These are phyloP conservation scores for Diacarnus erythraeanus DNA, from an alignment of 37 sponge, comb jelly and placozoan genomes.

Conservation along the genomic window DNA sequence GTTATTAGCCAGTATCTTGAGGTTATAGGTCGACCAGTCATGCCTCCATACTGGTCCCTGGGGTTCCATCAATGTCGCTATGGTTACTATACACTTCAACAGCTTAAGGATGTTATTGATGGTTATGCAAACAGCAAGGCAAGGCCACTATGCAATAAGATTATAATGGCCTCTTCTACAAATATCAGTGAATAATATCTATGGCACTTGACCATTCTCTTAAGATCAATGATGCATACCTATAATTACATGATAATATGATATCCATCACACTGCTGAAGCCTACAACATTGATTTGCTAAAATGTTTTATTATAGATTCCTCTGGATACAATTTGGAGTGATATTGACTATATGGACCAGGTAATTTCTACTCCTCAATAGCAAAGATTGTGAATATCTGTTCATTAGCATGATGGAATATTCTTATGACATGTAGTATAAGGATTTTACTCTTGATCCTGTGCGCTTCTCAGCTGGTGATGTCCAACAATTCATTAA, in stretches of 20 bases:
- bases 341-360: slow-evolving; percentile 96
- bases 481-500: slow-evolving; percentile 65
- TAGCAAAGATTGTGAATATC: too few relatives aligned
- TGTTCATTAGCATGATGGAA: too few relatives aligned
- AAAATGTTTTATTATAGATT: slow-evolving; percentile 38
- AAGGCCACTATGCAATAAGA: not conserved
- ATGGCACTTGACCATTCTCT: too few relatives aligned
- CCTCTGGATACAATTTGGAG: slow-evolving; percentile 96
- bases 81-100: slow-evolving; percentile 74
- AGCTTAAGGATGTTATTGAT: slow-evolving; percentile 64
- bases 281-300: too few relatives aligned
- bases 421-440: slow-evolving; percentile 28
- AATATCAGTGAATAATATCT: too few relatives aligned
- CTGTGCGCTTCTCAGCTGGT: slow-evolving; percentile 65
- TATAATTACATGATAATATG: too few relatives aligned
- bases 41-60: slow-evolving; percentile 92
- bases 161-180: too few relatives aligned
- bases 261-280: too few relatives aligned
- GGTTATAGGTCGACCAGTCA: slow-evolving; percentile 82
- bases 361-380: slow-evolving; percentile 36
- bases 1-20: slow-evolving; percentile 88
- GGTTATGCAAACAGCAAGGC: slow-evolving; percentile 57
- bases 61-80: slow-evolving; percentile 92
- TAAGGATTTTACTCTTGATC: slow-evolving; percentile 90
- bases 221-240: too few relatives aligned